phyloP scores from a whole-genome alignment of 23 tunicate genomes.

The Trididemnum nubilum region DNA sequence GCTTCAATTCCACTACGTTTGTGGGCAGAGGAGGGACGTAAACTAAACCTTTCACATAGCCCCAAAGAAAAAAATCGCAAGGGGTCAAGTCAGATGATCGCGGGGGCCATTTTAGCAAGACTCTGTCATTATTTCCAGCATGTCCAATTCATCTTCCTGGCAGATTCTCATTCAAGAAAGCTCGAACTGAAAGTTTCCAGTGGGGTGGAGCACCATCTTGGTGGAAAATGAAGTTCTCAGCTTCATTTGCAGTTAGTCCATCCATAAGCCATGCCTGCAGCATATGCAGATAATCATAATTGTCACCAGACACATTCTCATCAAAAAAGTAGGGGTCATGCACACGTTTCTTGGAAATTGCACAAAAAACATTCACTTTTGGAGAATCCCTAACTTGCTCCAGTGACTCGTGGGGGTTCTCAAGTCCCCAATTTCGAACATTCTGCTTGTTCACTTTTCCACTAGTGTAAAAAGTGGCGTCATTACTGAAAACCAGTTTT shows the following conservation, averaged over 20 bases:
- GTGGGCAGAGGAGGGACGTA: slow-evolving; percentile 17
- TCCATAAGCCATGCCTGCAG: slow-evolving; percentile 25
- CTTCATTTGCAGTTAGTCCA: slow-evolving; percentile 7
- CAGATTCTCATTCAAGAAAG: slow-evolving; percentile 15
- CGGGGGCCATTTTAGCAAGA: slow-evolving; percentile 6
- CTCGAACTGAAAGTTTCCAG: slow-evolving; percentile 30
- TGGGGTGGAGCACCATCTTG: slow-evolving; percentile 32
- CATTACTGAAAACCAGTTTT: slow-evolving; percentile 25
- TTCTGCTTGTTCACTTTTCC: slow-evolving; percentile 28
- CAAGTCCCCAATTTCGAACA: slow-evolving; percentile 25
- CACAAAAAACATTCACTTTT: slow-evolving; percentile 42
- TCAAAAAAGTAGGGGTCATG: slow-evolving; percentile 29
- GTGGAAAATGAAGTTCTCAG: slow-evolving; percentile 26
- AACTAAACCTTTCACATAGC: slow-evolving; percentile 20
- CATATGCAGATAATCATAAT: slow-evolving; percentile 20
- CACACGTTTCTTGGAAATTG: slow-evolving; percentile 33
- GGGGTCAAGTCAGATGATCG: slow-evolving; percentile 25
- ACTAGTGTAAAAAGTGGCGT: slow-evolving; percentile 35
- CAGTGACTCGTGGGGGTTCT: slow-evolving; percentile 24
- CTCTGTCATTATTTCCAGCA: slow-evolving; percentile 10
- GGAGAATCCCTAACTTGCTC: slow-evolving; percentile 27
- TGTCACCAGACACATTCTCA: slow-evolving; percentile 29
- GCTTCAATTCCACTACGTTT: slow-evolving; percentile 16
- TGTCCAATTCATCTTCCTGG: slow-evolving; percentile 28
- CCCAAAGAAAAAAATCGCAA: slow-evolving; percentile 35